Conservation (phyloP, 2,797 vertebrate species). For the Eutrigla gurnardus region DNA sequence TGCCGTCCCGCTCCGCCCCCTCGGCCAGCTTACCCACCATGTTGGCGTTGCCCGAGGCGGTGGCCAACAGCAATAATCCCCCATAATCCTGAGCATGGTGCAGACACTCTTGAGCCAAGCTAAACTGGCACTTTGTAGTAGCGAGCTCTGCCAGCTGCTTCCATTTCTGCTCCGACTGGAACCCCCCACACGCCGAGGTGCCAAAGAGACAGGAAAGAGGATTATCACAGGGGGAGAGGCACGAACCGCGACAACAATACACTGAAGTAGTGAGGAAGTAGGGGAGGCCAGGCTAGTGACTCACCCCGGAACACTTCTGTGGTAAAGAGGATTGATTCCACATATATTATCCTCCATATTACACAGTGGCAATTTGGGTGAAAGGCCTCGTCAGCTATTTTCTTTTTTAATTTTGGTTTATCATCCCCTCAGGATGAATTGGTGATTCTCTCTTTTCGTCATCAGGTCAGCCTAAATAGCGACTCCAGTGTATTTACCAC, state of each 20-base stretch:
- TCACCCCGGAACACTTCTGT: not conserved
- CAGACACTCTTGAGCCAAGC: conserved; percentile 95
- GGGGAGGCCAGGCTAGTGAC: not conserved
- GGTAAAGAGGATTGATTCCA: conserved; percentile 5
- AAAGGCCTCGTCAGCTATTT: too few species aligned
- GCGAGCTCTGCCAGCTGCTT: conserved; percentile 97
- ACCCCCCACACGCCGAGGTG: conserved; percentile 28
- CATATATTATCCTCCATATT: not conserved
- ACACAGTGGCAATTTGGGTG: not conserved
- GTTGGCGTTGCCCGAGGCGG: conserved; percentile 90
- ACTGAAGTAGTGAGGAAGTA: conserved; percentile 1
- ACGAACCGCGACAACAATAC: conserved; percentile 26
- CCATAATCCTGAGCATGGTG: conserved; percentile 96
- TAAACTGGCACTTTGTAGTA: conserved; percentile 94
- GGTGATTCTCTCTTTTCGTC: too few species aligned
- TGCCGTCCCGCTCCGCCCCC: conserved; percentile 81
- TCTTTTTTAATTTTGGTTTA: too few species aligned
- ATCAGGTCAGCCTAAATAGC: too few species aligned
- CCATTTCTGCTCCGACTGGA: conserved; percentile 97
- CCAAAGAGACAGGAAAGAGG: conserved; percentile 55
- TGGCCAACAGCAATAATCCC: conserved; percentile 93
- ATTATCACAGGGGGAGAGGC: conserved; percentile 44
- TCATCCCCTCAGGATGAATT: too few species aligned
- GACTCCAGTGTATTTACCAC: too few species aligned
- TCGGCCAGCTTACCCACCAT: conserved; percentile 95